Evolutionary conservation across 2,113 vertebrate genomes (phyloP).

Genomic region (Myiozetetes cayanensis): DNA sequence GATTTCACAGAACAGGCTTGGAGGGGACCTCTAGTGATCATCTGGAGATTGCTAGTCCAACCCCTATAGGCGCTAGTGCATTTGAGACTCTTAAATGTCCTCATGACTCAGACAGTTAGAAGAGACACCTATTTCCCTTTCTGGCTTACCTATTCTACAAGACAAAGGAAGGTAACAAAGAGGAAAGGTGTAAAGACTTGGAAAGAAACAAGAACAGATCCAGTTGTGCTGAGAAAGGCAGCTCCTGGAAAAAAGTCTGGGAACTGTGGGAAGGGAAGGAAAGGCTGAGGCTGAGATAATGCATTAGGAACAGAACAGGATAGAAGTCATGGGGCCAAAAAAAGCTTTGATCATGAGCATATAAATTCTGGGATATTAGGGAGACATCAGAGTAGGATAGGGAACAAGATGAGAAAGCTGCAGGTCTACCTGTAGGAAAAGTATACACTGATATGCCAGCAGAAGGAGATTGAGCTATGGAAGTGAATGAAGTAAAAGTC

Average conservation of each 20-base stretch:
- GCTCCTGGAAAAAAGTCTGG: neutral
- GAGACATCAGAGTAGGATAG: neutral
- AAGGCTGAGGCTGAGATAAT: neutral
- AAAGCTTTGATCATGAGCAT: neutral
- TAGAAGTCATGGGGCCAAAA: neutral
- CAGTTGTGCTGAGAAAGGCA: neutral
- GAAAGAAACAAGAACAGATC: neutral
- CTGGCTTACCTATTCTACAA: neutral
- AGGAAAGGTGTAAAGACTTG: neutral
- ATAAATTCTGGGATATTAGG: neutral
- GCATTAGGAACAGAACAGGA: neutral
- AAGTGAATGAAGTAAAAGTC: neutral
- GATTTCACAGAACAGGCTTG: neutral
- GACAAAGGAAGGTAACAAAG: neutral
- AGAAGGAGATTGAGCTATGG: neutral
- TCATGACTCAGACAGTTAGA: too few species aligned
- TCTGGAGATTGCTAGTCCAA: neutral
- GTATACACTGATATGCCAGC: too few species aligned
- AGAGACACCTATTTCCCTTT: neutral
- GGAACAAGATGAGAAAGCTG: neutral
- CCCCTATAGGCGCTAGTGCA: neutral
- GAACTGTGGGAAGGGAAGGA: neutral
- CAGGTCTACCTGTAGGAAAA: neutral
- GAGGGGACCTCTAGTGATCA: neutral
- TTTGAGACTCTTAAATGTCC: neutral